Evolutionary conservation across 92 coral and sea anemone species (phyloP).

Genomic region (Diadumene lineata): DNA sequence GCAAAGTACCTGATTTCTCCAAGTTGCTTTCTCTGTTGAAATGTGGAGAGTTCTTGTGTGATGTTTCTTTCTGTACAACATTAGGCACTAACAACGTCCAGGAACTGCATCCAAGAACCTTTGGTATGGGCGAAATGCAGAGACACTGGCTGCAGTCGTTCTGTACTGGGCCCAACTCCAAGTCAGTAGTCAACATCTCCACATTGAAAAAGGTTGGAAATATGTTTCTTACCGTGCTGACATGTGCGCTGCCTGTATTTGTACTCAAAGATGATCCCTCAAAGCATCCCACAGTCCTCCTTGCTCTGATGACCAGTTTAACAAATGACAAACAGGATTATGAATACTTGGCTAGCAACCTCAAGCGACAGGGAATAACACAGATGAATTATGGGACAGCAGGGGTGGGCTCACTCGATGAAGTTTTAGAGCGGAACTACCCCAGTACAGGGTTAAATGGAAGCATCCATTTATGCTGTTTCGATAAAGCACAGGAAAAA

Average conservation of each 20-base stretch:
- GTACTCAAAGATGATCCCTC: slow-evolving; percentile 34
- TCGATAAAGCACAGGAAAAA: slow-evolving; percentile 46
- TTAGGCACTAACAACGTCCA: slow-evolving; percentile 20
- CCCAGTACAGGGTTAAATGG: slow-evolving; percentile 22
- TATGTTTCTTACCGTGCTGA: slow-evolving; percentile 51
- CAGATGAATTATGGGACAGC: slow-evolving; percentile 53
- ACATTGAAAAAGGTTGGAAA: slow-evolving; percentile 52
- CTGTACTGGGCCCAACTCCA: slow-evolving; percentile 41
- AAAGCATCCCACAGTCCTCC: slow-evolving; percentile 61
- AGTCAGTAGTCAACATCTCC: slow-evolving; percentile 50
- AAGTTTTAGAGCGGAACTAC: slow-evolving; percentile 42
- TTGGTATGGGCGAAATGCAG: slow-evolving; percentile 53
- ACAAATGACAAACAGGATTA: slow-evolving; percentile 60
- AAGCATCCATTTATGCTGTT: slow-evolving; percentile 63
- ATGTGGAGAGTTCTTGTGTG: slow-evolving; percentile 44
- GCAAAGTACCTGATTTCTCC: slow-evolving; percentile 53
- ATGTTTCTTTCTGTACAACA: slow-evolving; percentile 45
- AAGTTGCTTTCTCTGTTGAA: slow-evolving; percentile 51
- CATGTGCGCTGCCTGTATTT: slow-evolving; percentile 61
- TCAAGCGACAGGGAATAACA: slow-evolving; percentile 33
- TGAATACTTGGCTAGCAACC: slow-evolving; percentile 51
- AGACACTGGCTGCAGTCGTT: slow-evolving; percentile 55
- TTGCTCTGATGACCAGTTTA: slow-evolving; percentile 65
- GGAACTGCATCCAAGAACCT: slow-evolving; percentile 29
- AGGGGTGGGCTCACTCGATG: slow-evolving; percentile 43